Evolutionary conservation across 2,797 vertebrate species (phyloP).

Genomic region (Platyrinchus mystaceus): DNA sequence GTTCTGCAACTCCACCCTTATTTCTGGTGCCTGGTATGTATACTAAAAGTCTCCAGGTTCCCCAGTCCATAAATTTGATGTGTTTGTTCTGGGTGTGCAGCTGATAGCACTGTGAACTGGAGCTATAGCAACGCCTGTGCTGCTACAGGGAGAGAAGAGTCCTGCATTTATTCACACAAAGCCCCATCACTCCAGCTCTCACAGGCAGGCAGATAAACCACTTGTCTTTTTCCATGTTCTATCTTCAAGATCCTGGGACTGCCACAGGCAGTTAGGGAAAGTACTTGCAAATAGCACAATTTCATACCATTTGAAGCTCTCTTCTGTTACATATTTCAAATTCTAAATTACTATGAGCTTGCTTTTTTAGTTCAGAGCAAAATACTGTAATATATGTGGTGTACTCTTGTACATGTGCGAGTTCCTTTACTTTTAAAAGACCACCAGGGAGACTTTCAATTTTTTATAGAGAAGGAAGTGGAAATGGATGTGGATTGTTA

Average conservation of each 20-base stretch:
- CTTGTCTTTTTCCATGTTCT: not conserved
- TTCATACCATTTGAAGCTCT: not conserved
- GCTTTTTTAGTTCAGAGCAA: not conserved
- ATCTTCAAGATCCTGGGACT: not conserved
- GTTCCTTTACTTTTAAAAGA: conserved; percentile 20
- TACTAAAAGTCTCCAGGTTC: not conserved
- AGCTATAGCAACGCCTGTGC: not conserved
- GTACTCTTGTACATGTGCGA: not conserved
- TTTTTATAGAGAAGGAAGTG: not conserved
- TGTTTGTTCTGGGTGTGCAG: not conserved
- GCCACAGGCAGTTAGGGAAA: not conserved
- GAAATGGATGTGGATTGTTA: conserved; percentile 22
- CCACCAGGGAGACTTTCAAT: not conserved
- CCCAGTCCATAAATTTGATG: not conserved
- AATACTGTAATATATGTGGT: not conserved
- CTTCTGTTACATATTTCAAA: not conserved
- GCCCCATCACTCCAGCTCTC: not conserved
- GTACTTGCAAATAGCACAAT: not conserved
- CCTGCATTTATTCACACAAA: not conserved
- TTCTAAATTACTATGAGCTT: not conserved
- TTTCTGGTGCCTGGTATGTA: not conserved
- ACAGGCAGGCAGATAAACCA: not conserved
- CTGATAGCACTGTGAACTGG: not conserved
- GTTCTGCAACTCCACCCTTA: not conserved
- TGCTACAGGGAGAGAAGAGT: not conserved